These are phyloP conservation scores for Scotopteryx bipunctaria DNA, from an alignment of 2,888 invertebrate genomes.

Conservation along the genomic window DNA sequence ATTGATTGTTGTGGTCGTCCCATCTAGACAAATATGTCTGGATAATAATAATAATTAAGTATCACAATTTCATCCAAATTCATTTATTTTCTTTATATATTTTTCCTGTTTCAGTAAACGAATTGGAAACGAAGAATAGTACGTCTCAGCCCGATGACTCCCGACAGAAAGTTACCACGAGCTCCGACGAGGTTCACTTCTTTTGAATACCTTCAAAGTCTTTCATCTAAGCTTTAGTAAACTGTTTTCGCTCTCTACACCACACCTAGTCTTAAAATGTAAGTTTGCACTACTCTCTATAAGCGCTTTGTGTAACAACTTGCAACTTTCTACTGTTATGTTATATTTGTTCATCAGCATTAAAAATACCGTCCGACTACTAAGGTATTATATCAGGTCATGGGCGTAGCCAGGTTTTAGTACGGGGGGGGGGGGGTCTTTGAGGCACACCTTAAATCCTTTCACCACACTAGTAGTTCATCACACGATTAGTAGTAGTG, in stretches of 20 bases:
- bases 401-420: no score
- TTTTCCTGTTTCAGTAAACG: conserved; percentile 85
- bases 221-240: conserved; percentile 1
- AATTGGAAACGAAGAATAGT: conserved; percentile 74
- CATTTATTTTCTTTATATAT: conserved; percentile 29
- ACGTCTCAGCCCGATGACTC: conserved; percentile 69
- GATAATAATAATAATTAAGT: no score
- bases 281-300: conserved; percentile 27
- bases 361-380: background rate
- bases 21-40: no score
- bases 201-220: conserved; percentile 41
- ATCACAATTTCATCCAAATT: no score
- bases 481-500: no score
- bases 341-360: background rate
- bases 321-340: background rate
- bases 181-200: conserved; percentile 60
- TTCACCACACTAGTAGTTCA: no score
- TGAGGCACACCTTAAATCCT: no score
- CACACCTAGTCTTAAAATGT: conserved; percentile 21
- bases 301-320: background rate
- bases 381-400: no score
- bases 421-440: no score
- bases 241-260: conserved; percentile 3
- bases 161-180: conserved; percentile 58
- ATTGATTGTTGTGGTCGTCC: conserved; percentile 6